Conservation (phyloP, 2,113 vertebrate genomes). For the Hippopotamus amphibius region DNA sequence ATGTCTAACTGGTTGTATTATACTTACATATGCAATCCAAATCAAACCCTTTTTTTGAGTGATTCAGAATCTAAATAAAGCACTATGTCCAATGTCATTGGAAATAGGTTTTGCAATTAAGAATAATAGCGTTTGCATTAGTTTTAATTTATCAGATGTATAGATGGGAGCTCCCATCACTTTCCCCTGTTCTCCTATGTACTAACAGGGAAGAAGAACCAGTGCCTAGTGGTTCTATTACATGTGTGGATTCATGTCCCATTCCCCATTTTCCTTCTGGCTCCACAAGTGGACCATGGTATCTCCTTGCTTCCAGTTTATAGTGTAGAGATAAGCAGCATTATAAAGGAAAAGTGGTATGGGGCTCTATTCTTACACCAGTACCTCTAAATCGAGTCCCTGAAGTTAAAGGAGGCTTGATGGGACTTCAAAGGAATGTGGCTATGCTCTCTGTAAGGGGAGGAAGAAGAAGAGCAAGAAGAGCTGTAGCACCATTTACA, state of each 20-base stretch:
- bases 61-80: conserved; percentile 12
- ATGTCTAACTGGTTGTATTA: neutral
- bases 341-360: neutral
- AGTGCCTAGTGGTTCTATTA: neutral
- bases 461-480: neutral
- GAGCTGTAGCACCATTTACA: neutral
- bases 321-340: neutral
- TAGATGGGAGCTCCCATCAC: neutral
- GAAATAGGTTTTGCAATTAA: neutral
- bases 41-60: neutral
- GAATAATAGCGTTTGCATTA: neutral
- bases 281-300: neutral
- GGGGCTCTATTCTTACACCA: neutral
- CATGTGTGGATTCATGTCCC: neutral
- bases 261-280: neutral
- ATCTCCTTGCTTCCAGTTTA: neutral
- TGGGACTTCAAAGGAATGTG: neutral
- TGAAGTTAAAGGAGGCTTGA: neutral
- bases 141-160: neutral
- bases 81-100: neutral
- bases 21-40: neutral
- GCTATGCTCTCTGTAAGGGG: neutral
- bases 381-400: neutral
- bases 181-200: neutral
- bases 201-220: neutral